Evolutionary conservation across 2,888 invertebrate genomes (phyloP).

Genomic region (Eupsilia transversa): DNA sequence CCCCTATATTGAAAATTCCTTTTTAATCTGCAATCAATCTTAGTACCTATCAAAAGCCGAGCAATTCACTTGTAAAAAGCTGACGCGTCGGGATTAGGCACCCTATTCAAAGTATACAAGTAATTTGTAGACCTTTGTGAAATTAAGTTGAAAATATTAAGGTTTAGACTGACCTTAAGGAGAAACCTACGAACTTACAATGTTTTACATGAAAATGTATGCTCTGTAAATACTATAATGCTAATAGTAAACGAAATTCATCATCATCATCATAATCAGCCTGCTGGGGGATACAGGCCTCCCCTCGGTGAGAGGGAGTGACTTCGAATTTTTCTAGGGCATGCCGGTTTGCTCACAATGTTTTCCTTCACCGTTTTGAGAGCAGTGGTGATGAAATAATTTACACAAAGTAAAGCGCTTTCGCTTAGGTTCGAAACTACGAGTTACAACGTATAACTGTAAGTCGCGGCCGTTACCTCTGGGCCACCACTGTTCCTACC

Average conservation of each 20-base stretch:
- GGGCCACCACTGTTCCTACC: too few species aligned
- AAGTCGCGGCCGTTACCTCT: too few species aligned
- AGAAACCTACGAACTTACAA: not conserved
- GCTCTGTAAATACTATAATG: not conserved
- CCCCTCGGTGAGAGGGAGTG: too few species aligned
- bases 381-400: too few species aligned
- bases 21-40: constrained; percentile 57
- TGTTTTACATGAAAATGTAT: not conserved
- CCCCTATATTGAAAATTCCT: constrained; percentile 39
- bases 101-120: constrained; percentile 40
- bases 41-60: constrained; percentile 46
- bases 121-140: constrained; percentile 42
- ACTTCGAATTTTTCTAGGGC: too few species aligned
- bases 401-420: too few species aligned
- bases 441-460: too few species aligned
- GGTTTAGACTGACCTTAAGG: not conserved
- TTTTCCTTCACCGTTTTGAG: too few species aligned
- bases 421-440: too few species aligned
- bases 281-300: too few species aligned
- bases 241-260: not conserved
- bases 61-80: constrained; percentile 46
- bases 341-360: too few species aligned
- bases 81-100: constrained; percentile 44
- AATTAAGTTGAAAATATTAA: constrained; percentile 22
- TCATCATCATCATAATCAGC: not conserved